Percentiles rank a stretch among this genome's conserved stretches.
Conservation (phyloP, 2,797 vertebrate species). For the Sylvia borin region DNA sequence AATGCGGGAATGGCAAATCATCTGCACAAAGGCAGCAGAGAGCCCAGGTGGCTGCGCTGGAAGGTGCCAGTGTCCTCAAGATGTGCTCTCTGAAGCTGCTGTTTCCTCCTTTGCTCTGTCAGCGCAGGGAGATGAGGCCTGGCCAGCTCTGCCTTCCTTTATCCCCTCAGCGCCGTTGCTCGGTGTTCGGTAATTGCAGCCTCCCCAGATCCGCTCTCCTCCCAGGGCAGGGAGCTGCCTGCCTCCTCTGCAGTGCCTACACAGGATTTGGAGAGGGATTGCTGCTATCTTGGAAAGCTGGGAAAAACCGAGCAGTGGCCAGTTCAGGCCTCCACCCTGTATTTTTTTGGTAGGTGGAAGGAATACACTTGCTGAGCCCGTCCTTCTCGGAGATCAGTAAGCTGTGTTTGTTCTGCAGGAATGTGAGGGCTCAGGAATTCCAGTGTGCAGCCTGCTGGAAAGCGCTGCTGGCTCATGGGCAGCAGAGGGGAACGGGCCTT, state of each 20-base stretch:
- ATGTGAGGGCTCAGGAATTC: background rate
- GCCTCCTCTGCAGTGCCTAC: background rate
- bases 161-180: background rate
- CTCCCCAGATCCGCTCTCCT: background rate
- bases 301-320: background rate
- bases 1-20: constrained; percentile 22
- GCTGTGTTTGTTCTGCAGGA: background rate
- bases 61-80: background rate
- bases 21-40: constrained; percentile 3
- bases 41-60: background rate
- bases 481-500: constrained; percentile 33
- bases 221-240: background rate
- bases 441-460: constrained; percentile 30
- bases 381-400: background rate
- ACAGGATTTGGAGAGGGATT: background rate
- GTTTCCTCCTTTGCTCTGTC: background rate
- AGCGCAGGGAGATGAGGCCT: background rate
- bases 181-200: background rate
- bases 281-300: background rate
- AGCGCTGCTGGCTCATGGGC: constrained; percentile 24
- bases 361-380: background rate
- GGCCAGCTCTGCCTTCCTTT: background rate
- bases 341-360: background rate
- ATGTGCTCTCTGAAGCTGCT: background rate
- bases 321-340: background rate